Base-by-base conservation (phyloP, 2,888 invertebrate genomes). In the Heliconius ethilla region DNA sequence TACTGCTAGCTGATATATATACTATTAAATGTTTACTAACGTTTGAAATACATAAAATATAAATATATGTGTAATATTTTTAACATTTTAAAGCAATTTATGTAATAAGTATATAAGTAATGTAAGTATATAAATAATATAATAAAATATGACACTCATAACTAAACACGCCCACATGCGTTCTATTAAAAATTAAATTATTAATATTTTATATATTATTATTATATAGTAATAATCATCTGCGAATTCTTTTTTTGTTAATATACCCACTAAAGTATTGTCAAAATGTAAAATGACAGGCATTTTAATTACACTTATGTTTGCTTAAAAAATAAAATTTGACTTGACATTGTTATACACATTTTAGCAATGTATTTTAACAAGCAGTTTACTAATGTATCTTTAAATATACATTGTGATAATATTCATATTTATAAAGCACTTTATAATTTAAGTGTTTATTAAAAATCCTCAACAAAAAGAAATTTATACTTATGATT, bases 261-360 rank as follows among this genome's bases (percentile, higher is more conserved):
- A 59, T 70, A 69, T 69, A 76, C 29, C 33, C 70, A 45, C 66
- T 77, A 80, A 78, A 80, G 77, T 80, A 80, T 80, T 78, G 78
- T 77, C 78, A 77, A 78, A 78, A 70, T 75, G 70, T 80, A 77
- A 75, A 80, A 80, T 40, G 63, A 78, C 76, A 62, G 9, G 63
- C 70, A 72, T 70, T 66, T 77, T 77, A 74, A 69, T 45, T 67
- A 77, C 29, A 67, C 29, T 33, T 73, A 77, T 45, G 25, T n/a
- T 27, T 27, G 25, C 11, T 37, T 33, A 66, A 65, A 51, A 77
- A 73, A 37, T 55, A 59, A 66, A 66, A 72, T 55, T 25, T 40
- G 27, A 27, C 40, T 62, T 25, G 25, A 10, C 27, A 37, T 25
- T n/a, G 33, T 40, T 27, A 11, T n/a, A n/a, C 22, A 13, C 15